Evolutionary conservation across 1,140 invertebrate species (phyloP), one percentile per base, ranked within the genome.

Genomic region (Phenacoccus solenopsis): DNA sequence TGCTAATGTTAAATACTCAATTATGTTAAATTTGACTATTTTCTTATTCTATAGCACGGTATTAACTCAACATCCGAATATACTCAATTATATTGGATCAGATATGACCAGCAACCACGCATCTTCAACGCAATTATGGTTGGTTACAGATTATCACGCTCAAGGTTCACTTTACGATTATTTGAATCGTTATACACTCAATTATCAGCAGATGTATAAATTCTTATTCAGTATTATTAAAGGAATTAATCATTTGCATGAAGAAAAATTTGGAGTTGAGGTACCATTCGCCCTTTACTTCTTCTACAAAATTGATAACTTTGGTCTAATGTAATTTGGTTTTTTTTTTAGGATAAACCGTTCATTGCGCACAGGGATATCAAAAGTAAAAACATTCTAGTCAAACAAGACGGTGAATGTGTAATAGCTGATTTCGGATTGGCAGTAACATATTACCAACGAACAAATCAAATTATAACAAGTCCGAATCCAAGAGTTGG

Each of bases 391-490:
- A 98, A 98, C 80, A 95, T 98, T 73, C 82, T 98, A 56, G 91
- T 98, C 13, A 95, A 91, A 78, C 81, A 82, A 20, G 90, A 93
- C 78, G 92, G 93, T 0, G 86, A 86, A 49, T 96, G 94, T 77
- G 93, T 92, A 30, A 94, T 98, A 73, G 94, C 94, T 21, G 95
- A 98, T 82, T 93, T 98, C 76, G 93, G 94, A 24, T 81, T 97
- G 70, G 93, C 94, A 0, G 89, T 90, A 0, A 93, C 90, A 20
- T 93, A 93, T 75, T 85, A 87, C 70, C 86, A 88, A 73, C 75
- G 78, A 69, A 82, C 78, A 0, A 69, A 71, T 68, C 28, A 69
- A 69, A 69, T 71, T 68, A 68, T 59, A 16, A 69, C 64, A 1
- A 85, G 85, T 69, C 81, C 84, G 21, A 90, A 69, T 69, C 68